Evolutionary conservation across 2,888 invertebrate genomes (phyloP), one percentile per base, ranked within the genome.

Genomic region (Branchellion lobata): DNA sequence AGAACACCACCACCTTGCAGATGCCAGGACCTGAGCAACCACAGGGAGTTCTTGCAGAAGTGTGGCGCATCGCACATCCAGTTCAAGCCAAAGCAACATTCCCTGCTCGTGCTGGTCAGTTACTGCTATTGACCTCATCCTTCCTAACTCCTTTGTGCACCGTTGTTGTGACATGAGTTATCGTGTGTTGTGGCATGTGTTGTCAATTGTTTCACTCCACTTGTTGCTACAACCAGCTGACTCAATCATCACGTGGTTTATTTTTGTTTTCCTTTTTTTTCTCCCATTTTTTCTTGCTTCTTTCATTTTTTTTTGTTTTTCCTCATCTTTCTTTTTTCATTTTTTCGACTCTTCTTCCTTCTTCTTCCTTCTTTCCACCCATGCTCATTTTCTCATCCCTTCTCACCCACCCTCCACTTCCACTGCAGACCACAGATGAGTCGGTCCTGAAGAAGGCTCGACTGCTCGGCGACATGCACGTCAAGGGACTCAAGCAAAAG

Each of bases 381-480:
- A 40, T 14, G 14, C 40, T 8, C 40, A 40, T 14, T 8, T 14
- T 8, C 40, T 14, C 40, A 40, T 14, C 5, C 14, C 40, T 8
- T 76, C 34, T 76, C 33, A 31, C 33, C 31, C 33, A 18, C 21
- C 1, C 0, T 57, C 24, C 18, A 53, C 11, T 51, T 73, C 34
- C 40, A 11, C 14, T 11, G 36, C 83, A 87, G 87, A 86, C 86
- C 24, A 85, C 86, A 40, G 84, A 84, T 80, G 85, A 85, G 78
- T 81, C 83, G 85, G 92, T 93, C 85, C 92, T 92, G 86, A 93
- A 93, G 88, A 91, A 93, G 86, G 94, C 96, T 85, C 90, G 91
- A 86, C 93, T 98, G 92, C 90, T 98, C 86, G 94, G 94, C 89
- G 96, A 97, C 88, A 96, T 96, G 94, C 95, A 96, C 90, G 94